phyloP scores from a whole-genome alignment of 2,113 vertebrate species.

The Osmerus eperlanus region DNA sequence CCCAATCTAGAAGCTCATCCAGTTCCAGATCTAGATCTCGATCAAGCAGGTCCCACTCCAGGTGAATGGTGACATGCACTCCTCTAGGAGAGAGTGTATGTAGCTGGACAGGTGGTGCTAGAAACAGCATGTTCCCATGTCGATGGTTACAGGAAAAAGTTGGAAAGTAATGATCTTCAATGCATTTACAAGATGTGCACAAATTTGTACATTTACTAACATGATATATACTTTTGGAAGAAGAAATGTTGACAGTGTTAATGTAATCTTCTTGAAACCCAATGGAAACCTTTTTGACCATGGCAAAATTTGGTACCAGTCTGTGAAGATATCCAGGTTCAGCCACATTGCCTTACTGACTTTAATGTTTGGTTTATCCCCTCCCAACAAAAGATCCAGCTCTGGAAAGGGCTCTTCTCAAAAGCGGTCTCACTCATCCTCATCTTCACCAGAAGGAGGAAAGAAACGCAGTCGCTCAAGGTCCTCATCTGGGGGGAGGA shows the following conservation, averaged over 20 bases:
- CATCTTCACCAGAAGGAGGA: slow-evolving; percentile 89
- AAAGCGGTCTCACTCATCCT: slow-evolving; percentile 90
- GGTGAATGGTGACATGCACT: slow-evolving; percentile 98
- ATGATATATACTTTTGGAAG: too few species aligned
- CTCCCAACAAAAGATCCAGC: slow-evolving; percentile 96
- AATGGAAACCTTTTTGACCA: too few species aligned
- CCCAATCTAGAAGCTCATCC: slow-evolving; percentile 94
- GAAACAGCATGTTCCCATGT: slow-evolving; percentile 42
- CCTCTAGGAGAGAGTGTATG: slow-evolving; percentile 80
- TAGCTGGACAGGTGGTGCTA: slow-evolving; percentile 44
- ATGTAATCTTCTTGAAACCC: too few species aligned
- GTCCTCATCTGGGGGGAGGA: slow-evolving; percentile 93
- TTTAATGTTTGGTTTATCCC: slow-evolving; percentile 83
- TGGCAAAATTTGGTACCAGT: background rate
- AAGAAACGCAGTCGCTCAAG: slow-evolving; percentile 96
- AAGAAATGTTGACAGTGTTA: too few species aligned
- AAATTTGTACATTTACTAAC: background rate
- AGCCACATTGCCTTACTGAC: slow-evolving; percentile 55
- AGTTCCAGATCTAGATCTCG: slow-evolving; percentile 94
- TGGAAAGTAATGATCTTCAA: background rate
- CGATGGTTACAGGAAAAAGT: slow-evolving; percentile 4
- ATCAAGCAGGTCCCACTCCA: slow-evolving; percentile 97
- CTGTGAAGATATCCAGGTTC: slow-evolving; percentile 8
- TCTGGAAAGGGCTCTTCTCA: slow-evolving; percentile 93
- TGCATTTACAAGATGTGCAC: background rate